phyloP scores from a whole-genome alignment of 1,140 invertebrate genomes.

The Condylostylus longicornis region DNA sequence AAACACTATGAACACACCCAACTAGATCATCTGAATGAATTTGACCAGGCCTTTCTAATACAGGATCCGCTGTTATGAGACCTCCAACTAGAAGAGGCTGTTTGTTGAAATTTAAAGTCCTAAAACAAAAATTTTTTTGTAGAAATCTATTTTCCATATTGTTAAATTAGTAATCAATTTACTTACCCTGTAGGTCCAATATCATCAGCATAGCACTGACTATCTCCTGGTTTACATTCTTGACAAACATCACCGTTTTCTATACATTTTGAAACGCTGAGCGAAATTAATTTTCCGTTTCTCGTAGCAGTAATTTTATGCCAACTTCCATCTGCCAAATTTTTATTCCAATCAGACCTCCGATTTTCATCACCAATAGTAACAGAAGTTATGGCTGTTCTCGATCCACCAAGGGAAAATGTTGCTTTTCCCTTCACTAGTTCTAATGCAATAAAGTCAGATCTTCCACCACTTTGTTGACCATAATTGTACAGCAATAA shows the following conservation, averaged over 20 bases:
- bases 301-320: conserved; percentile 80
- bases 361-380: conserved; percentile 44
- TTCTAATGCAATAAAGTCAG: conserved; percentile 85
- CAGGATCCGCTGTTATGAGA: conserved; percentile 61
- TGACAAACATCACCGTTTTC: conserved; percentile 74
- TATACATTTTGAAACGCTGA: conserved; percentile 63
- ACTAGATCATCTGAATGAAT: conserved; percentile 82
- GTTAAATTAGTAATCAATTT: neutral
- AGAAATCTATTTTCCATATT: conserved; percentile 1
- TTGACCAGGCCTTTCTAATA: conserved; percentile 73
- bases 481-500: conserved; percentile 84
- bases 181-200: conserved; percentile 69
- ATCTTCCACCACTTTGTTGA: conserved; percentile 65
- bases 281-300: conserved; percentile 68
- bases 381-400: conserved; percentile 69
- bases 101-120: conserved; percentile 83
- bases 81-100: conserved; percentile 76
- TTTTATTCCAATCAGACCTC: conserved; percentile 36
- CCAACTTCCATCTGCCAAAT: conserved; percentile 75
- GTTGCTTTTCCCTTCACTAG: conserved; percentile 63
- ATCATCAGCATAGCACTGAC: conserved; percentile 65
- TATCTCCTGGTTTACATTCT: conserved; percentile 67
- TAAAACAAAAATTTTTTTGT: conserved; percentile 23
- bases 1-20: conserved; percentile 80
- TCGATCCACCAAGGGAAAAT: conserved; percentile 78